These are phyloP conservation scores for Cyprinodon variegatus DNA, from an alignment of 2,113 vertebrate genomes.

Conservation along the genomic window DNA sequence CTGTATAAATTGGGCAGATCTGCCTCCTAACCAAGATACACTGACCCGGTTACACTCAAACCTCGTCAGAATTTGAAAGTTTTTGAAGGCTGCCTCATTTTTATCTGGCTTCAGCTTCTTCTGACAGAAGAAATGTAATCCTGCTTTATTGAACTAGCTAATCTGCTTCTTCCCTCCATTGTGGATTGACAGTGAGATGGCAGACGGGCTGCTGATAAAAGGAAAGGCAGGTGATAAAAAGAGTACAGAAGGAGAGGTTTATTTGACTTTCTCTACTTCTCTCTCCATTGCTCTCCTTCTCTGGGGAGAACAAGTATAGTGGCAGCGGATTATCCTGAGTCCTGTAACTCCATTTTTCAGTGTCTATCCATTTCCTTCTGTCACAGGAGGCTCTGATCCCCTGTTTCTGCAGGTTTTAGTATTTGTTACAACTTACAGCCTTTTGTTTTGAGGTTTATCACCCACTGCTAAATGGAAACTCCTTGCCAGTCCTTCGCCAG, in stretches of 20 bases:
- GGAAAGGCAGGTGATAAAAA: constrained; percentile 13
- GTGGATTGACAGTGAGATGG: constrained; percentile 59
- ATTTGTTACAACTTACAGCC: constrained; percentile 23
- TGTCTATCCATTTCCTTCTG: constrained; percentile 2
- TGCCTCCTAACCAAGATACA: no score
- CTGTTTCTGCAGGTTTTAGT: constrained; percentile 34
- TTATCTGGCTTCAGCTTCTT: constrained; percentile 48
- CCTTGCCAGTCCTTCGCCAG: constrained; percentile 45
- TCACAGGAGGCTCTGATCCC: constrained; percentile 36
- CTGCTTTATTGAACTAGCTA: constrained; percentile 65
- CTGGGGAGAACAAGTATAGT: constrained; percentile 28
- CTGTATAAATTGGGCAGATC: no score
- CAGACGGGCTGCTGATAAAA: constrained; percentile 67
- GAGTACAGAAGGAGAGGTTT: constrained; percentile 50
- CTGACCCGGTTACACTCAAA: no score
- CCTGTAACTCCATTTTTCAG: constrained; percentile 25
- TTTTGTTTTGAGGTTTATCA: constrained; percentile 61
- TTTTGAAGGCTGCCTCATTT: constrained; percentile 56
- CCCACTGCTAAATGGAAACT: constrained; percentile 42
- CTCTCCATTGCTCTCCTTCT: constrained; percentile 28
- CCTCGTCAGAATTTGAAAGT: constrained; percentile 14
- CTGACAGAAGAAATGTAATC: constrained; percentile 57
- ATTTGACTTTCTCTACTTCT: constrained; percentile 52
- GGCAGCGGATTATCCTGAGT: constrained; percentile 51
- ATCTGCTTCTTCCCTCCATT: constrained; percentile 68